These are phyloP conservation scores for Timandra comae DNA, from an alignment of 2,888 invertebrate species.

Conservation along the genomic window DNA sequence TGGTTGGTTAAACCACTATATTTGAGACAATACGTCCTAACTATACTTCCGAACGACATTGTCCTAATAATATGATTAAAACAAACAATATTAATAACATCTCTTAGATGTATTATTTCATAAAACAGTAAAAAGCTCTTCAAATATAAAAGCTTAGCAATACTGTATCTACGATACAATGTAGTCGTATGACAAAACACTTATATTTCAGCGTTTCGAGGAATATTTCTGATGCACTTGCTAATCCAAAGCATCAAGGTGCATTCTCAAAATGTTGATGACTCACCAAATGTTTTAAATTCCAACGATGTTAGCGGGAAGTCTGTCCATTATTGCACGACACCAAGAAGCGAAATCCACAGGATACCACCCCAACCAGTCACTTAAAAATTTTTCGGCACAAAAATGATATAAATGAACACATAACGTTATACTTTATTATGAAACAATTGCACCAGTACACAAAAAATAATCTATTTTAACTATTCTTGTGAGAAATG, in stretches of 20 bases:
- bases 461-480: constrained; percentile 37
- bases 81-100: too few relatives aligned
- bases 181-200: too few relatives aligned
- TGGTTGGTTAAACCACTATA: too few relatives aligned
- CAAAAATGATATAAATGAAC: constrained; percentile 45
- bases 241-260: constrained; percentile 22
- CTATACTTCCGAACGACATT: too few relatives aligned
- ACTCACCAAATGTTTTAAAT: constrained; percentile 75
- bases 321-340: constrained; percentile 61
- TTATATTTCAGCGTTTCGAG: too few relatives aligned
- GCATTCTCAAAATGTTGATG: constrained; percentile 53
- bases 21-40: too few relatives aligned
- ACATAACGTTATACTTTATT: constrained; percentile 42
- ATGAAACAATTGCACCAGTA: constrained; percentile 35
- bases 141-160: too few relatives aligned
- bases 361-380: constrained; percentile 60
- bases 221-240: constrained; percentile 25
- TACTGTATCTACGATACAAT: too few relatives aligned
- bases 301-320: constrained; percentile 69
- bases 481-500: constrained; percentile 50
- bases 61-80: too few relatives aligned
- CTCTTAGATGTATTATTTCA: too few relatives aligned
- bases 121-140: too few relatives aligned
- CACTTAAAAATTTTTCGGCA: constrained; percentile 51
- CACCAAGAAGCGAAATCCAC: constrained; percentile 57